Evolutionary conservation across 2,113 vertebrate genomes (phyloP), one percentile per base, ranked within the genome.

Genomic region (Jacana jacana): DNA sequence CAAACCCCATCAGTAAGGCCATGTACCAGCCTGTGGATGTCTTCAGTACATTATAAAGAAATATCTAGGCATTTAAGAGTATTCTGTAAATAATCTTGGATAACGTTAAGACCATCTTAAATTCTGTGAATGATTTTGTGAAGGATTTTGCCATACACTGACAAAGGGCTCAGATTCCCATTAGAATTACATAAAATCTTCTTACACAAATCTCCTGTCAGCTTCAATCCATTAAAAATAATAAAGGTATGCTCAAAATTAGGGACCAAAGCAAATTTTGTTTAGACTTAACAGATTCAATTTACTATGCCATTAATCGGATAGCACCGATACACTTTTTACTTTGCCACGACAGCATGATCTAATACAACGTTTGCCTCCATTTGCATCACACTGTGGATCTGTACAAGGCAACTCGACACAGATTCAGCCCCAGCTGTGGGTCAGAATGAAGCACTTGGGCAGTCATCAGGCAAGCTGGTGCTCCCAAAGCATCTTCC

Each of bases 141-240:
- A n/a, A 9, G 89, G 91, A 88, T 81, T 94, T 86, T 55, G 54
- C 54, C 0, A 0, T 1, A 0, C 0, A 0, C 71, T 35, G 54
- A 91, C 91, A 95, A 93, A 91, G 81, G 58, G 35, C 16, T 77
- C 58, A 0, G 48, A 61, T 88, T 94, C 87, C 91, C 84, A 70
- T 89, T 91, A 83, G 81, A 91, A 91, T 88, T 77, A 86, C 3
- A 27, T 35, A 66, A 94, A 96, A 94, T 91, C 95, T 92, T 91
- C 93, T 96, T 94, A 95, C 27, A 64, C 75, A 96, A 90, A 96
- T 96, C 91, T 95, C 78, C 81, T 89, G 91, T 88, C 89, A 80
- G 87, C 85, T 88, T 88, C 82, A 83, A 86, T 89, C 55, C 55
- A 44, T 91, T 88, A 77, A 66, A 88, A 95, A 96, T 94, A 82